phyloP scores from a whole-genome alignment of 2,888 invertebrate genomes.

The Caenorhabditis becei region DNA sequence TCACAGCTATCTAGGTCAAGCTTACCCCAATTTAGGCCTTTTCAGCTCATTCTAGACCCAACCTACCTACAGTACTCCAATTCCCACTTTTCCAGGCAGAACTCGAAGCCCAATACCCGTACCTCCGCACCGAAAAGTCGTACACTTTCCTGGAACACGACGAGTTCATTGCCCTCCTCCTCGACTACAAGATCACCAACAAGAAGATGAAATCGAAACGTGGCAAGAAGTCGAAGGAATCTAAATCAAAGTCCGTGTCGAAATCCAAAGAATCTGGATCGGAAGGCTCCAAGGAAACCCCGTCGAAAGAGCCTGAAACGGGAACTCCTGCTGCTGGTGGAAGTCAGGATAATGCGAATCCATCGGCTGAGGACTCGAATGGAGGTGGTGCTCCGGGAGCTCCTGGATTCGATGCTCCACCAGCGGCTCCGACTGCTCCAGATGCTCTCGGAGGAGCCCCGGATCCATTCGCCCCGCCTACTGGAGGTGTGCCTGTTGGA shows the following conservation, averaged over 20 bases:
- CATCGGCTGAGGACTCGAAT: too few relatives aligned
- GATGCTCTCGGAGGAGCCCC: too few relatives aligned
- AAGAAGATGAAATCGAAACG: background rate
- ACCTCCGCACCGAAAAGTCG: conserved; percentile 20
- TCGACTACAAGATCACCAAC: background rate
- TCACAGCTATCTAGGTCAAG: too few relatives aligned
- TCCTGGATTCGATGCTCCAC: too few relatives aligned
- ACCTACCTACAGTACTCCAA: background rate
- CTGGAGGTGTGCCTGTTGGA: too few relatives aligned
- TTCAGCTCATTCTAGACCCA: too few relatives aligned
- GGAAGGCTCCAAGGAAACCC: conserved; percentile 1
- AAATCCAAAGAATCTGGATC: conserved; percentile 9
- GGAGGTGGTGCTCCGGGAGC: too few relatives aligned
- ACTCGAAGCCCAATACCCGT: conserved; percentile 20
- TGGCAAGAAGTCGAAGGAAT: background rate
- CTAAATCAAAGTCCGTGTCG: background rate
- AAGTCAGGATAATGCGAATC: too few relatives aligned
- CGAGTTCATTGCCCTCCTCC: conserved; percentile 21
- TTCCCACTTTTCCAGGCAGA: conserved; percentile 10
- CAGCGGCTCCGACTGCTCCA: too few relatives aligned
- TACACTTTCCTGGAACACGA: conserved; percentile 30
- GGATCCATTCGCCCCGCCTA: too few relatives aligned
- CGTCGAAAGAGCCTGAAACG: background rate
- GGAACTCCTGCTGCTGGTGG: too few relatives aligned
- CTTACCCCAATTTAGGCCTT: too few relatives aligned